Conservation (phyloP, 2,888 invertebrate genomes). For the Ectemnius continuus region DNA sequence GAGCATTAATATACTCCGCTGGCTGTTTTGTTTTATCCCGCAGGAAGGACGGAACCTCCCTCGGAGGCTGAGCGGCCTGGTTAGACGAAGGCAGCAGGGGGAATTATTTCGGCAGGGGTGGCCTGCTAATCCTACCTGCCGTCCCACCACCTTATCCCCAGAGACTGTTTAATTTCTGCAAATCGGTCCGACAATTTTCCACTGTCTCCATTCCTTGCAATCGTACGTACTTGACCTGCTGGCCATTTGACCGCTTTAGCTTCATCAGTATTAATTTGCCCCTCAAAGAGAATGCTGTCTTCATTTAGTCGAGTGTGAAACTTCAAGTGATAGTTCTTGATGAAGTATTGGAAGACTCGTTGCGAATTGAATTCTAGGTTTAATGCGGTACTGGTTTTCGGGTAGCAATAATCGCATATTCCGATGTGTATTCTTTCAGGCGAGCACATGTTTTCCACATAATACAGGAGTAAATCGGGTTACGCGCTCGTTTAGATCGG, state of each 20-base stretch:
- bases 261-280: too few relatives aligned
- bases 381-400: too few relatives aligned
- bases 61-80: constrained; percentile 53
- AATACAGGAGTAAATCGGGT: constrained; percentile 49
- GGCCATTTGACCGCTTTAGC: too few relatives aligned
- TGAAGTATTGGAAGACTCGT: too few relatives aligned
- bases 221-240: too few relatives aligned
- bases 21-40: constrained; percentile 78
- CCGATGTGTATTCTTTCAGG: not conserved
- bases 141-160: constrained; percentile 69
- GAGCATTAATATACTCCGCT: constrained; percentile 77
- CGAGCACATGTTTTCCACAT: constrained; percentile 29
- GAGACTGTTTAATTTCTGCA: constrained; percentile 77
- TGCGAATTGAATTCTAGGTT: too few relatives aligned
- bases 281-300: too few relatives aligned
- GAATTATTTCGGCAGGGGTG: constrained; percentile 63
- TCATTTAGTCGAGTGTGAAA: too few relatives aligned
- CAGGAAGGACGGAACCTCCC: constrained; percentile 73
- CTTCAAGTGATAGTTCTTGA: too few relatives aligned
- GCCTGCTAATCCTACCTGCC: constrained; percentile 67
- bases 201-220: constrained; percentile 26
- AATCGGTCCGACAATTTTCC: constrained; percentile 64
- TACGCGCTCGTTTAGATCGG: constrained; percentile 43
- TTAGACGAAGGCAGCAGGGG: constrained; percentile 48
- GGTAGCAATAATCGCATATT: too few relatives aligned